Percentiles rank a stretch among this genome's conserved stretches.
phyloP scores from a whole-genome alignment of 1,140 invertebrate species.

The Bombus sylvicola region DNA sequence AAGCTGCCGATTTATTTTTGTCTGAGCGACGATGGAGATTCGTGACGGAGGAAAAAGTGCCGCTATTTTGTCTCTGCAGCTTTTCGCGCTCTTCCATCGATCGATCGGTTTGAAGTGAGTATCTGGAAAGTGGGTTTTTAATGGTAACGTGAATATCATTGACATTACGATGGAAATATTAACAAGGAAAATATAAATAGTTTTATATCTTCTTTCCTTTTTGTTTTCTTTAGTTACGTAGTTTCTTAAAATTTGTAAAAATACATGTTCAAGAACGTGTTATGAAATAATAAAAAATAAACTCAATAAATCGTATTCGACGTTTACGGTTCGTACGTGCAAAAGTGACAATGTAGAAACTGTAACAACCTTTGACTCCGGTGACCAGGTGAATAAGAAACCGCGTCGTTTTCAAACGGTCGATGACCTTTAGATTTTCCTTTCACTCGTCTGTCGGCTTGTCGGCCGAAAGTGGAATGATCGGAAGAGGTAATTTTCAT shows the following conservation, averaged over 20 bases:
- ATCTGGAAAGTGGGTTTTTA: constrained; percentile 10
- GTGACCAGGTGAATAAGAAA: constrained; percentile 54
- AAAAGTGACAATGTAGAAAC: constrained; percentile 57
- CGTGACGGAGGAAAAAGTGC: constrained; percentile 13
- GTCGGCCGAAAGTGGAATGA: constrained; percentile 55
- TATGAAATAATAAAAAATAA: neutral
- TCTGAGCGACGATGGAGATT: neutral
- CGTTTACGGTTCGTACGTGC: constrained; percentile 16
- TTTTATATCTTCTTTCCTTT: neutral
- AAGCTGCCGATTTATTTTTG: constrained; percentile 51
- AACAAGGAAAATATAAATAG: neutral
- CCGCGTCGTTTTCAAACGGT: constrained; percentile 60
- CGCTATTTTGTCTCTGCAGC: constrained; percentile 1
- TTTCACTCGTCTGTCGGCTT: constrained; percentile 64
- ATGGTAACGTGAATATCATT: neutral
- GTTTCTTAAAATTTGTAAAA: neutral
- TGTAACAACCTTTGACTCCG: constrained; percentile 62
- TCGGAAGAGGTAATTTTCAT: constrained; percentile 40
- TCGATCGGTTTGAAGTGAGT: neutral
- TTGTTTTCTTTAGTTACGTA: neutral
- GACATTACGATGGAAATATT: neutral
- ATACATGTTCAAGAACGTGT: constrained; percentile 13
- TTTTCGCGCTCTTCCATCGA: constrained; percentile 24
- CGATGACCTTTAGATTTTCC: constrained; percentile 66
- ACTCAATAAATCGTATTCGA: neutral